Evolutionary conservation across 2,888 invertebrate genomes (phyloP), one percentile per base, ranked within the genome.

Genomic region (Himalopsyche kuldschensis): DNA sequence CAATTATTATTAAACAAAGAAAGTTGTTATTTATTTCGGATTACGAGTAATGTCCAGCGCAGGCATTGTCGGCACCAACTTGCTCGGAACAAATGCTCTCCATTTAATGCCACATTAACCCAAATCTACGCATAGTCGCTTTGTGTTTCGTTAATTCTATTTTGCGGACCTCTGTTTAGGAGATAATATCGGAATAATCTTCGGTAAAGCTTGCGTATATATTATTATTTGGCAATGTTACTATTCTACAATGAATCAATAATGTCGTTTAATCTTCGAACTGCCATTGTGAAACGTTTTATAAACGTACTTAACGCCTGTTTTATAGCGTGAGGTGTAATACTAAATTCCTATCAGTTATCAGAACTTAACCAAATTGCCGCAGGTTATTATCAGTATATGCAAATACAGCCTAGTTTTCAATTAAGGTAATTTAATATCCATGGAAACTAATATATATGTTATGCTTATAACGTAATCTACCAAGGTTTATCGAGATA

Each of bases 31-130:
- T 69, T 82, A 82, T 82, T 79, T 76, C 31, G 27, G 78, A 35
- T 76, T 82, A 78, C 78, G 82, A 41, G 47, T 32, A 46, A 47
- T 35, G 63, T 77, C 69, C 78, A 27, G 78, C n/a, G 84, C 78
- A 78, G 84, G 79, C 75, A 48, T 35, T 81, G 47, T 32, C 82
- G 31, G n/a, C 41, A 31, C 46, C 75, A 75, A 75, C 48, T 79
- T 82, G 78, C 32, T 17, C 63, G 79, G 82, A 84, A 84, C 82
- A 79, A 84, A 82, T 79, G 82, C 31, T 55, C 35, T 69, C 78
- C 81, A 69, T 84, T 84, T 84, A 84, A 82, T 84, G 81, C 84
- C 79, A 79, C 84, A 84, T 84, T 84, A 84, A 84, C 84, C 82
- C 82, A 75, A 82, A 78, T 84, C 81, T 81, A 55, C 27, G 75